Percentiles rank a stretch among this genome's conserved stretches.
phyloP scores from a whole-genome alignment of 2,113 vertebrate genomes.

The Triplophysa tibetana region DNA sequence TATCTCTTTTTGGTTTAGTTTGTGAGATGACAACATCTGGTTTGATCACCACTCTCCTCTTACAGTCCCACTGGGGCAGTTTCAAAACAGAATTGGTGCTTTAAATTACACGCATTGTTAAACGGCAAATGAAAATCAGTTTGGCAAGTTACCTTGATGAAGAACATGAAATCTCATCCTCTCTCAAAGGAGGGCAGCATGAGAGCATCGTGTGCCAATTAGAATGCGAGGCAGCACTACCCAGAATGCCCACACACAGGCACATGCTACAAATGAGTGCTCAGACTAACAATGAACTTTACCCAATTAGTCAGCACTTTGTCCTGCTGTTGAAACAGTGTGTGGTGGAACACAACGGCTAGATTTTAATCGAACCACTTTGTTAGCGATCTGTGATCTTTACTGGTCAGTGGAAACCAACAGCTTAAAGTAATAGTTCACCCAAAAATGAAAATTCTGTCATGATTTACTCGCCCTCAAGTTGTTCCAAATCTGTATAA shows the following conservation, averaged over 20 bases:
- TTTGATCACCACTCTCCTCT: slow-evolving; percentile 12
- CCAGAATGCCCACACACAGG: slow-evolving; percentile 34
- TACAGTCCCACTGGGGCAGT: not conserved
- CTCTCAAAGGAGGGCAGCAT: not conserved
- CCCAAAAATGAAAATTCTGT: too few species aligned
- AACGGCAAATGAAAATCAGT: slow-evolving; percentile 26
- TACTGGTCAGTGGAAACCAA: not conserved
- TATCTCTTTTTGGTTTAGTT: too few species aligned
- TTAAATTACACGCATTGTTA: not conserved
- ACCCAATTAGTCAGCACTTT: slow-evolving; percentile 63
- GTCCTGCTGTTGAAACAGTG: slow-evolving; percentile 40
- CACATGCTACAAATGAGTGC: slow-evolving; percentile 23
- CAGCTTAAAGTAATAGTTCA: not conserved
- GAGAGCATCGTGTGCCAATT: slow-evolving; percentile 7
- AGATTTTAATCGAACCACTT: not conserved
- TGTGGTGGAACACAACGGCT: not conserved
- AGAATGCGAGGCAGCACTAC: slow-evolving; percentile 35
- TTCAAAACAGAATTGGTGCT: not conserved
- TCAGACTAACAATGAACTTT: slow-evolving; percentile 63
- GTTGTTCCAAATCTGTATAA: too few species aligned
- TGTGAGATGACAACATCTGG: slow-evolving; percentile 52
- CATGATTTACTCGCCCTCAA: too few species aligned
- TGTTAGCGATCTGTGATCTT: not conserved
- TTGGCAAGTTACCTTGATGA: not conserved
- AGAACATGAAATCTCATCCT: slow-evolving; percentile 1